phyloP scores from a whole-genome alignment of 1,140 invertebrate genomes.

The Drosophila yakuba region DNA sequence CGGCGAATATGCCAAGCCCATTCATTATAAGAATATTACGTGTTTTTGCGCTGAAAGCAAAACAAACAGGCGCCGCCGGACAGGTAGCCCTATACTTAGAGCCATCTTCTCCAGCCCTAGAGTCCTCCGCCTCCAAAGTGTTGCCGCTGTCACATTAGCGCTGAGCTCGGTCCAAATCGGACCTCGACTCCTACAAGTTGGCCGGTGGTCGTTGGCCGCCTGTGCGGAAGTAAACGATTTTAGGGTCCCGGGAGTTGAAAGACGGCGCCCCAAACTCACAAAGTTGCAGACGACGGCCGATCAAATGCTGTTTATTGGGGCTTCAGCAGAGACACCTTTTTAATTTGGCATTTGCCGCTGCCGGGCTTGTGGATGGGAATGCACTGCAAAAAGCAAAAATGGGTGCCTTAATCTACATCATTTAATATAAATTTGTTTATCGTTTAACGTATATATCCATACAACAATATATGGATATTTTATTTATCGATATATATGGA shows the following conservation, averaged over 20 bases:
- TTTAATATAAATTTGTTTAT: neutral
- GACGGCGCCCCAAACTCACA: conserved; percentile 58
- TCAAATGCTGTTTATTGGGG: conserved; percentile 71
- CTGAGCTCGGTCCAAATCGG: conserved; percentile 19
- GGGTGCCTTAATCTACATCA: too few relatives aligned
- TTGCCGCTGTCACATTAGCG: conserved; percentile 77
- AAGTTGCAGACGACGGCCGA: conserved; percentile 66
- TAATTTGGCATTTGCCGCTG: conserved; percentile 73
- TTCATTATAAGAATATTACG: conserved; percentile 81
- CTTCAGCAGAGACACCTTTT: conserved; percentile 78
- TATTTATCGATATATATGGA: too few relatives aligned
- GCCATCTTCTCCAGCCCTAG: neutral
- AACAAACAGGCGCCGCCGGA: conserved; percentile 74
- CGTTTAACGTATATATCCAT: too few relatives aligned
- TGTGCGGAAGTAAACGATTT: conserved; percentile 79
- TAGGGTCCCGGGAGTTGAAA: conserved; percentile 58
- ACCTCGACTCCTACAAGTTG: conserved; percentile 61
- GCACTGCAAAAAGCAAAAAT: conserved; percentile 3
- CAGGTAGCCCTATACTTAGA: conserved; percentile 50
- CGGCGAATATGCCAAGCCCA: conserved; percentile 39
- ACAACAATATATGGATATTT: too few relatives aligned
- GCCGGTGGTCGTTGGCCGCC: conserved; percentile 48
- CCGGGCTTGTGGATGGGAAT: conserved; percentile 17
- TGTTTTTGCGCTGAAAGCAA: conserved; percentile 69
- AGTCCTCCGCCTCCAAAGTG: conserved; percentile 61